These are phyloP conservation scores for Sitobion miscanthi DNA, from an alignment of 1,140 invertebrate species.

Conservation along the genomic window DNA sequence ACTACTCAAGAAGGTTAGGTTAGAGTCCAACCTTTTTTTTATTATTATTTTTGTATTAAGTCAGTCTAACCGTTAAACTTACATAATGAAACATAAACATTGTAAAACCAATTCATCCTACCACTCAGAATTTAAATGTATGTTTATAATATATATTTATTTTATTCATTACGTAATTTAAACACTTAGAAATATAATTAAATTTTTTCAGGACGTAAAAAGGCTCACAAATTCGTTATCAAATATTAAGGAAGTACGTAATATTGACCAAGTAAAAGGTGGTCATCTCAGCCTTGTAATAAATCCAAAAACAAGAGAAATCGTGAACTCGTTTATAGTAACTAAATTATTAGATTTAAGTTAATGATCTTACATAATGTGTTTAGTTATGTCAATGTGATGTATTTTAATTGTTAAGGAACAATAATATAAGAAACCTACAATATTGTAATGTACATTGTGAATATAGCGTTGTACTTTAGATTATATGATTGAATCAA, in stretches of 20 bases:
- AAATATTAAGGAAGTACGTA: background rate
- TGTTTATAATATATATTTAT: background rate
- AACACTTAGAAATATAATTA: background rate
- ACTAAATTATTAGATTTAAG: background rate
- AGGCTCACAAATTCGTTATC: background rate
- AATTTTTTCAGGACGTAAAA: constrained; percentile 10
- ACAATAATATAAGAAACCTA: background rate
- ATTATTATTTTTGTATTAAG: too few species aligned
- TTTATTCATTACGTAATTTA: background rate
- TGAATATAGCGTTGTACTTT: background rate
- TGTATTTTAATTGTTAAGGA: background rate
- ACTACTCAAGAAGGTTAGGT: background rate
- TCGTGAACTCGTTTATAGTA: background rate
- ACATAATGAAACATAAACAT: background rate
- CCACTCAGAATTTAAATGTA: background rate
- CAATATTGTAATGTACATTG: background rate
- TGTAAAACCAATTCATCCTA: background rate
- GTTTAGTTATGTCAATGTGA: background rate
- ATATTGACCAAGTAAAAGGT: background rate
- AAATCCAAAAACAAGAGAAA: background rate
- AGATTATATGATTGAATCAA: background rate
- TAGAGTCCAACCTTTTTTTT: background rate
- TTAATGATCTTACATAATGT: background rate
- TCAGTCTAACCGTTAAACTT: too few species aligned
- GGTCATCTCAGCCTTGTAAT: background rate